phyloP scores from a whole-genome alignment of 2,797 vertebrate genomes.

The Melanotaenia boesemani region DNA sequence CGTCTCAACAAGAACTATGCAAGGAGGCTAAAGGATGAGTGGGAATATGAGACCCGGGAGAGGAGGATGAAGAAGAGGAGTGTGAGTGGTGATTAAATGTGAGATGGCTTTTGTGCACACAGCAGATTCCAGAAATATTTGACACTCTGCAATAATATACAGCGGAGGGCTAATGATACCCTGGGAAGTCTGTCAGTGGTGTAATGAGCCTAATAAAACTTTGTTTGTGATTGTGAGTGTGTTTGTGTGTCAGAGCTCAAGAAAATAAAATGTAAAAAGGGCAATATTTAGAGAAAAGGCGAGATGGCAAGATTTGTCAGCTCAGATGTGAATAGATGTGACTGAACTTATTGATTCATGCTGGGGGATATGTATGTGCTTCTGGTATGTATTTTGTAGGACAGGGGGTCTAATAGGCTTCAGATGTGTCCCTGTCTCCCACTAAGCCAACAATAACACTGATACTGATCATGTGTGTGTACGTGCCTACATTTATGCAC shows the following conservation, averaged over 20 bases:
- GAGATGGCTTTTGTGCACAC: slow-evolving; percentile 53
- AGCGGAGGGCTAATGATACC: slow-evolving; percentile 67
- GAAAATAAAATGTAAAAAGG: slow-evolving; percentile 51
- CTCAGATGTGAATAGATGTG: slow-evolving; percentile 35
- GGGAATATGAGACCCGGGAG: slow-evolving; percentile 34
- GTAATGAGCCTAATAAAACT: slow-evolving; percentile 61
- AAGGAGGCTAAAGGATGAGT: slow-evolving; percentile 14
- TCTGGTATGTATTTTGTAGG: slow-evolving; percentile 43
- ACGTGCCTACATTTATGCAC: neutral
- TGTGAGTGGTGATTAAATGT: slow-evolving; percentile 11
- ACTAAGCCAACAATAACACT: slow-evolving; percentile 57
- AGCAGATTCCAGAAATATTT: slow-evolving; percentile 77
- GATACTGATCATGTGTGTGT: slow-evolving; percentile 27
- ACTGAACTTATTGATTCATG: slow-evolving; percentile 35
- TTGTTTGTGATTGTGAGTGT: slow-evolving; percentile 19
- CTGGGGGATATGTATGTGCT: slow-evolving; percentile 11
- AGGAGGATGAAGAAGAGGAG: slow-evolving; percentile 23
- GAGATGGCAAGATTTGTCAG: slow-evolving; percentile 23
- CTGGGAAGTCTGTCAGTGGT: slow-evolving; percentile 54
- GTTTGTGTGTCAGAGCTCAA: slow-evolving; percentile 51
- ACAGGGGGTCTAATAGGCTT: slow-evolving; percentile 68
- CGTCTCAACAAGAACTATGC: slow-evolving; percentile 10
- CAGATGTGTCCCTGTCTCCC: slow-evolving; percentile 64
- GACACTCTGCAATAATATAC: slow-evolving; percentile 73
- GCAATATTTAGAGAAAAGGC: slow-evolving; percentile 43